Percentiles rank a stretch among this genome's conserved stretches.
Evolutionary conservation across 2,113 vertebrate species (phyloP).

Genomic region (Ictalurus furcatus): DNA sequence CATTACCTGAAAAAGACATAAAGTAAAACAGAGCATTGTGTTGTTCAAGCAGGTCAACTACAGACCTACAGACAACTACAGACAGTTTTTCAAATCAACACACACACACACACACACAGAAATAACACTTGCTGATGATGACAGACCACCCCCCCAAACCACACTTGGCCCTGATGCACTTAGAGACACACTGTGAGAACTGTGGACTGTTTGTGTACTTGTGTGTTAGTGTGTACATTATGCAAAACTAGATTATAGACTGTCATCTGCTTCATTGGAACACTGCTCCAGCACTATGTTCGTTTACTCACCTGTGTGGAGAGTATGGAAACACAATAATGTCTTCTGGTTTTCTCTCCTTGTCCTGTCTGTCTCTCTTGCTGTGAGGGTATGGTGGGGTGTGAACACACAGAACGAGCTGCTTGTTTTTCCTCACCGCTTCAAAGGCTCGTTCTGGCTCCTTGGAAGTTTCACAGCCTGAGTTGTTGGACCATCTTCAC

Average conservation of each 20-base stretch:
- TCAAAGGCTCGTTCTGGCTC: slow-evolving; percentile 29
- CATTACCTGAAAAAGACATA: neutral
- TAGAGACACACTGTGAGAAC: slow-evolving; percentile 9
- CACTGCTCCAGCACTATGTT: slow-evolving; percentile 42
- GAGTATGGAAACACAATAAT: neutral
- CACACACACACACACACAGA: slow-evolving; percentile 7
- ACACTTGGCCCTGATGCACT: slow-evolving; percentile 7
- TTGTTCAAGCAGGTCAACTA: neutral
- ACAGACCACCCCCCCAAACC: slow-evolving; percentile 12
- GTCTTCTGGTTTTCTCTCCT: neutral
- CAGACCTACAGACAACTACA: neutral
- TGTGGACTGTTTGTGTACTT: slow-evolving; percentile 1
- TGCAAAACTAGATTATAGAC: slow-evolving; percentile 12
- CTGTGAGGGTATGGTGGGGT: slow-evolving; percentile 22
- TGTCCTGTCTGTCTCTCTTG: neutral
- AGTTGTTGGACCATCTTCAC: slow-evolving; percentile 33
- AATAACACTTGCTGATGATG: neutral
- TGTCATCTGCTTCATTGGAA: slow-evolving; percentile 32
- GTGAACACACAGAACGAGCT: slow-evolving; percentile 2
- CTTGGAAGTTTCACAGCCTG: neutral
- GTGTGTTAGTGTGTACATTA: slow-evolving; percentile 15
- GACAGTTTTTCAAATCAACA: neutral
- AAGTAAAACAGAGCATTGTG: neutral
- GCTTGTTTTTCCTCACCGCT: slow-evolving; percentile 34
- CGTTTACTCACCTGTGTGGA: slow-evolving; percentile 34